These are phyloP conservation scores for Eugnorisma glareosa DNA, from an alignment of 2,888 invertebrate genomes.

Conservation along the genomic window DNA sequence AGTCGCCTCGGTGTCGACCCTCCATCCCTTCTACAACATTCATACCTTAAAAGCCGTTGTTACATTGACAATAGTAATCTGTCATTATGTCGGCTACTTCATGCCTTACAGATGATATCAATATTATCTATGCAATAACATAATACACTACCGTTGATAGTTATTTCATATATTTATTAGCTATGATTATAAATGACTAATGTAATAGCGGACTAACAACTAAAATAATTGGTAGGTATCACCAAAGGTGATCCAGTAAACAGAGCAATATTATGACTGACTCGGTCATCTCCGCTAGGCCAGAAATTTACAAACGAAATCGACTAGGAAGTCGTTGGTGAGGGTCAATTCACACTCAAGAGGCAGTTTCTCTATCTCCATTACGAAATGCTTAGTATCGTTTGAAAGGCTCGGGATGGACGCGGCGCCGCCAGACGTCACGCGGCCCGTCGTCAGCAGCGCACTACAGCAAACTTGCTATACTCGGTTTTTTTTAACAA, in stretches of 20 bases:
- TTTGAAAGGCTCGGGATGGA: too few species aligned
- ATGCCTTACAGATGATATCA: neutral
- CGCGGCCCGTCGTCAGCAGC: too few species aligned
- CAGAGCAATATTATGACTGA: neutral
- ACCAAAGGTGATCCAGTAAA: neutral
- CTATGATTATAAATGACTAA: neutral
- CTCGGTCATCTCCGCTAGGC: neutral
- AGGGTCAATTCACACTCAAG: too few species aligned
- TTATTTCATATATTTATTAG: neutral
- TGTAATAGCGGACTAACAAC: neutral
- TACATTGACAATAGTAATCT: neutral
- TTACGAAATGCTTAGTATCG: too few species aligned
- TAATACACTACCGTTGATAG: neutral
- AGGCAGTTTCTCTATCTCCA: too few species aligned
- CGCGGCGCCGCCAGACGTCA: too few species aligned
- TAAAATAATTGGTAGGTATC: neutral
- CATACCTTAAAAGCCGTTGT: neutral
- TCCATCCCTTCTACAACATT: conserved; percentile 86
- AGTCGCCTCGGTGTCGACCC: conserved; percentile 92
- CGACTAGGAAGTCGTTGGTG: neutral
- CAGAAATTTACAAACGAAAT: neutral
- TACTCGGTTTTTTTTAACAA: too few species aligned
- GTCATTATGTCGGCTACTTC: neutral
- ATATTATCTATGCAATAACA: neutral
- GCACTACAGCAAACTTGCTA: too few species aligned